Evolutionary conservation across 92 coral and sea anemone genomes (phyloP).

Genomic region (Porites divaricata): DNA sequence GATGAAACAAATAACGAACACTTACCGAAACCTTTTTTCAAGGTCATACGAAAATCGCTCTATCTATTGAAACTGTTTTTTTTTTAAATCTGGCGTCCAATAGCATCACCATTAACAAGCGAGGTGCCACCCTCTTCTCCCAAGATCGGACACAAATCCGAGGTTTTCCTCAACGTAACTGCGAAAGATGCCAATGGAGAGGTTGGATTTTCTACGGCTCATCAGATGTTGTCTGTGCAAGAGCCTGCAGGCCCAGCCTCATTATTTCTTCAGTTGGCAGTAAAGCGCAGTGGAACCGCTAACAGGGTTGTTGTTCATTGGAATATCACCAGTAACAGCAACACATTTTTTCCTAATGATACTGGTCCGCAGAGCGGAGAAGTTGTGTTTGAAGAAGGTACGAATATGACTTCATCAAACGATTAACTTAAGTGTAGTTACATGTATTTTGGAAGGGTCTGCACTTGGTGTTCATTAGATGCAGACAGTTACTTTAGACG

Average conservation of each 20-base stretch:
- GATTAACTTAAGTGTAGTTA: too few relatives aligned
- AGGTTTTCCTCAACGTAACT: slow-evolving; percentile 73
- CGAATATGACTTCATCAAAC: too few relatives aligned
- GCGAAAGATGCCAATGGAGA: slow-evolving; percentile 91
- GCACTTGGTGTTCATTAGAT: too few relatives aligned
- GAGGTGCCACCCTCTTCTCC: slow-evolving; percentile 78
- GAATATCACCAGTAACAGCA: slow-evolving; percentile 69
- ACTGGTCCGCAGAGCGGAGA: slow-evolving; percentile 71
- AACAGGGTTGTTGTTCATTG: slow-evolving; percentile 76
- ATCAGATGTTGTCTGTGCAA: slow-evolving; percentile 61
- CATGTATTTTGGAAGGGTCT: too few relatives aligned
- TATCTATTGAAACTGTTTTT: too few relatives aligned
- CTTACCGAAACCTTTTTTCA: too few relatives aligned
- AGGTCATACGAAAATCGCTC: too few relatives aligned
- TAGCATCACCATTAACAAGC: slow-evolving; percentile 56
- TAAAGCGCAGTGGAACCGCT: slow-evolving; percentile 86
- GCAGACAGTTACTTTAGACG: too few relatives aligned
- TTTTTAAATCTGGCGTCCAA: neutral
- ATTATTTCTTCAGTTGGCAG: slow-evolving; percentile 46
- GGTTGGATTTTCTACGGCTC: slow-evolving; percentile 76
- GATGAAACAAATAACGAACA: too few relatives aligned
- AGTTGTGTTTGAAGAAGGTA: slow-evolving; percentile 82
- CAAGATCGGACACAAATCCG: slow-evolving; percentile 63
- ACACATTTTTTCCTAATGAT: slow-evolving; percentile 65
- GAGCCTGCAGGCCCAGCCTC: slow-evolving; percentile 80